Evolutionary conservation across 2,113 vertebrate genomes (phyloP), one percentile per base, ranked within the genome.

Genomic region (Danionella cerebrum): DNA sequence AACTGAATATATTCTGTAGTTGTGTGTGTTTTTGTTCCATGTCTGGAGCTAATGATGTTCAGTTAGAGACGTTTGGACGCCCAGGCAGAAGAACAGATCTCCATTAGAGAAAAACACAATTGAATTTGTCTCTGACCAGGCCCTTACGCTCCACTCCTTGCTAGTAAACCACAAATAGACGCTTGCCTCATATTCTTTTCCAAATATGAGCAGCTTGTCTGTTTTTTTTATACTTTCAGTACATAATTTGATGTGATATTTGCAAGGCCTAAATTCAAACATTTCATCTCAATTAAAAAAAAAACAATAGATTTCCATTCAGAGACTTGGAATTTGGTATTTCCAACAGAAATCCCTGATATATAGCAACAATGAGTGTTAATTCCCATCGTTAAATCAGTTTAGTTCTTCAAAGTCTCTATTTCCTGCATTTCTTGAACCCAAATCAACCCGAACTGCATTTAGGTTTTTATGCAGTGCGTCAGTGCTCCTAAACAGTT

Each of bases 81-180:
- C 78, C 79, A 76, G 71, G 71, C 55, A 57, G 74, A 79, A 77
- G 78, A 75, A 64, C 73, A 76, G 75, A 75, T 74, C 80, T 79
- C 78, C 71, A 81, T 87, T 85, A 85, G 70, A 71, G 77, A 80
- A 76, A 82, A 87, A 85, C 73, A 53, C 80, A 85, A 86, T 86
- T 84, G 84, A 74, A 81, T 76, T 70, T 79, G 71, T 79, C 72
- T 69, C 71, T 70, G 65, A 79, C 71, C 75, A 69, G 73, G 62
- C 70, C 68, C 76, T 47, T 81, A 83, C 77, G 59, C 72, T n/a
- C 69, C 45, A 11, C 69, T 76, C 45, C 68, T 65, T 65, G 65
- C 76, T 67, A 69, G 41, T 63, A 52, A 42, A 25, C 53, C 14
- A 58, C 65, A 57, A 55, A 67, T 47, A 62, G 16, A 51, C 29